Evolutionary conservation across 2,113 vertebrate species (phyloP).

Genomic region (Chloebia gouldiae): DNA sequence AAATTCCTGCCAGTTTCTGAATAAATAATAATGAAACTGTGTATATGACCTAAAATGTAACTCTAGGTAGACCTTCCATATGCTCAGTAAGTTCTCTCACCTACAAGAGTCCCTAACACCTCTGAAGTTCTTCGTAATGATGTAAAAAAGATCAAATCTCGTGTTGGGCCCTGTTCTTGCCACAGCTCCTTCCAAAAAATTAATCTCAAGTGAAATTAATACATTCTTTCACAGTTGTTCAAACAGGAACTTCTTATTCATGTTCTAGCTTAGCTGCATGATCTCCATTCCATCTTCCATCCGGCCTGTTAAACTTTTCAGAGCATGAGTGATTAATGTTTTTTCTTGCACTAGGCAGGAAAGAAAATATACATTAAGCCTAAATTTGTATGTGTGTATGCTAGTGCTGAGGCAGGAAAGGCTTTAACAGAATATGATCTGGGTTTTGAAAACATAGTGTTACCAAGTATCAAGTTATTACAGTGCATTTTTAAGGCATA

Average conservation of each 20-base stretch:
- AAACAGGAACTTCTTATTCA: background rate
- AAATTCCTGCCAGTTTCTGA: background rate
- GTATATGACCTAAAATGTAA: background rate
- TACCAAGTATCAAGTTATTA: background rate
- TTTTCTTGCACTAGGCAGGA: background rate
- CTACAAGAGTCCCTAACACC: fast-evolving
- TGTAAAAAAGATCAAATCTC: background rate
- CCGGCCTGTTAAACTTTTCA: background rate
- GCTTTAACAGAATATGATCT: background rate
- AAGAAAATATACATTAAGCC: background rate
- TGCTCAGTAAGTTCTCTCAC: background rate
- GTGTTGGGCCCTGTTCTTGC: background rate
- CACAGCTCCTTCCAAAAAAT: background rate
- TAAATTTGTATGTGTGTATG: background rate
- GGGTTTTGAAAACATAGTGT: background rate
- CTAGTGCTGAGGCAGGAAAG: background rate
- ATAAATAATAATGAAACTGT: background rate
- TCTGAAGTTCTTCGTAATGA: background rate
- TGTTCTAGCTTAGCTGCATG: background rate
- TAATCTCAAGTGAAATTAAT: background rate
- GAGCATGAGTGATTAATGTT: background rate
- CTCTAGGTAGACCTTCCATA: background rate
- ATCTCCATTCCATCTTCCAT: background rate
- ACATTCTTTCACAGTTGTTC: background rate
- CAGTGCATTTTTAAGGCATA: background rate